Conservation (phyloP, 2,888 invertebrate species). For the Cryptocheilus praepositus region DNA sequence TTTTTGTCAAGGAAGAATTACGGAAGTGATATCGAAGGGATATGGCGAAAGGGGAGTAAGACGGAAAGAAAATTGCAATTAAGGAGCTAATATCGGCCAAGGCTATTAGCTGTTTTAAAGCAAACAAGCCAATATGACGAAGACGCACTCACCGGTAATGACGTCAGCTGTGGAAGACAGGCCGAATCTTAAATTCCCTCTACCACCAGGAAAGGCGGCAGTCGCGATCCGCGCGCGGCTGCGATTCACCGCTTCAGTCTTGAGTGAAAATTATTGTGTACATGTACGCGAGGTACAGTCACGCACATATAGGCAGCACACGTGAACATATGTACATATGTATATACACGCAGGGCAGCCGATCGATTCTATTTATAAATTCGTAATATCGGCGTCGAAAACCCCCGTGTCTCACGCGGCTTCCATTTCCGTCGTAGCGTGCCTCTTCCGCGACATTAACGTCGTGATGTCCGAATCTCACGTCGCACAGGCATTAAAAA, state of each 20-base stretch:
- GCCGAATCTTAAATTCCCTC: slow-evolving; percentile 65
- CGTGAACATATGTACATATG: slow-evolving; percentile 49
- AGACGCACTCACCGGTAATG: slow-evolving; percentile 68
- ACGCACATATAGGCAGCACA: slow-evolving; percentile 50
- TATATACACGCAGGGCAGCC: slow-evolving; percentile 1
- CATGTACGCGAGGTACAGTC: slow-evolving; percentile 51
- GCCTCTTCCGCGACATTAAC: slow-evolving; percentile 44
- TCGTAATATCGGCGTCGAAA: slow-evolving; percentile 43
- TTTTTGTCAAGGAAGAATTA: no score
- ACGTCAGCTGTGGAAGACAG: slow-evolving; percentile 70
- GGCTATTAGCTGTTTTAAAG: not conserved
- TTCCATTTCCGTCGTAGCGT: slow-evolving; percentile 2
- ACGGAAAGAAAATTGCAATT: not conserved
- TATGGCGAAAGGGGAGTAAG: not conserved
- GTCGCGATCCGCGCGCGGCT: slow-evolving; percentile 55
- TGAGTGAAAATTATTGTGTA: slow-evolving; percentile 56
- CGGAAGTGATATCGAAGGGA: no score
- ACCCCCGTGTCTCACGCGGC: slow-evolving; percentile 1
- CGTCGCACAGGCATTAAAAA: slow-evolving; percentile 22
- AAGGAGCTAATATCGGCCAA: not conserved
- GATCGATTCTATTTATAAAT: slow-evolving; percentile 46
- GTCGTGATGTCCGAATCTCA: slow-evolving; percentile 30
- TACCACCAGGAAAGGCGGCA: slow-evolving; percentile 33
- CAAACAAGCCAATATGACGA: slow-evolving; percentile 2
- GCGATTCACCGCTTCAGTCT: slow-evolving; percentile 61